phyloP scores from a whole-genome alignment of 2,113 vertebrate genomes.

The Octodon degus region DNA sequence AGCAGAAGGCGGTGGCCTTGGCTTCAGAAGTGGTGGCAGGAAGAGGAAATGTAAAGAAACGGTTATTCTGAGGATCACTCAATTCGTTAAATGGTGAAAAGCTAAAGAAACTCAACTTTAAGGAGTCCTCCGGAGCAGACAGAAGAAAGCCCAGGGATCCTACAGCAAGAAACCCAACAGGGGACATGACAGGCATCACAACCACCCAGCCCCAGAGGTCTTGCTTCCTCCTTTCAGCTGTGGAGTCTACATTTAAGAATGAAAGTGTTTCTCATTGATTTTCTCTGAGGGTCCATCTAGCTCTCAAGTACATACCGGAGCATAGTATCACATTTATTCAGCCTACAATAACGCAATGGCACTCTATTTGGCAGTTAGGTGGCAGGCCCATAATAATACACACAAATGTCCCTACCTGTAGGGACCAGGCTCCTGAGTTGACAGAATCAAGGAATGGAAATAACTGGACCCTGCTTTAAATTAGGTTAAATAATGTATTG shows the following conservation, averaged over 20 bases:
- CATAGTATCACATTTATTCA: background rate
- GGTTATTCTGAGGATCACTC: background rate
- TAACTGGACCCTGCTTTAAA: background rate
- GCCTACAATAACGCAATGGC: background rate
- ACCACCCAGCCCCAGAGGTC: background rate
- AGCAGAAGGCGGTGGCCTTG: background rate
- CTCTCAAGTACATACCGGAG: background rate
- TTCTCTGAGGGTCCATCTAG: background rate
- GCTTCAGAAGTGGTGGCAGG: background rate
- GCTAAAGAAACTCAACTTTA: background rate
- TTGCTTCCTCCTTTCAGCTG: background rate
- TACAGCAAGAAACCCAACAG: conserved; percentile 55
- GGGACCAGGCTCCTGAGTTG: background rate
- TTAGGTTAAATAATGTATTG: conserved; percentile 42
- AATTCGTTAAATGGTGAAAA: conserved; percentile 17
- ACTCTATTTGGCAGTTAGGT: background rate
- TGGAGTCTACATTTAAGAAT: background rate
- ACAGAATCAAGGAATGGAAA: background rate
- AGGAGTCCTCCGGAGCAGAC: background rate
- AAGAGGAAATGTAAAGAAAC: background rate
- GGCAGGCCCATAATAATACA: background rate
- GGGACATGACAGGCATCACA: conserved; percentile 18
- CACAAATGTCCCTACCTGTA: background rate
- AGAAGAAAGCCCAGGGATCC: background rate
- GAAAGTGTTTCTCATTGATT: background rate